Conservation (phyloP, 37 sponge, comb jelly and placozoan genomes). For the Spongilla lacustris region DNA sequence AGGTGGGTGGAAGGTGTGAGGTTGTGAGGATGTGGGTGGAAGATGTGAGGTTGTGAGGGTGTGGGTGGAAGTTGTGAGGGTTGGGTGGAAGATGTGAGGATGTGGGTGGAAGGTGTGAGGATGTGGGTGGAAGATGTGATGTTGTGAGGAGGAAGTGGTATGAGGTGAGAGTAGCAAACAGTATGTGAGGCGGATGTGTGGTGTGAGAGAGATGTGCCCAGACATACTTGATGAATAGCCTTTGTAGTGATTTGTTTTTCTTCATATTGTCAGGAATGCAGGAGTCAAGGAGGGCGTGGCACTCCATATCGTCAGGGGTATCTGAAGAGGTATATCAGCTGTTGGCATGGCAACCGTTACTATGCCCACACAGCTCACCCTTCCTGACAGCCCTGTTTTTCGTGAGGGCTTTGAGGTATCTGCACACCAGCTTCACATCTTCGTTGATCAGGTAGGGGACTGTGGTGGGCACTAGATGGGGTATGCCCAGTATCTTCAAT, state of each 20-base stretch:
- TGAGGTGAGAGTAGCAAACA: background rate
- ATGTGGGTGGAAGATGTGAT: background rate
- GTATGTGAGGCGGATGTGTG: background rate
- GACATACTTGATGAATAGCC: constrained; percentile 81
- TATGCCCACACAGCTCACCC: constrained; percentile 13
- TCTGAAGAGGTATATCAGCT: background rate
- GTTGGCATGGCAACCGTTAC: background rate
- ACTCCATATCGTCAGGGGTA: constrained; percentile 34
- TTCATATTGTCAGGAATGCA: constrained; percentile 75
- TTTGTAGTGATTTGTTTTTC: constrained; percentile 70
- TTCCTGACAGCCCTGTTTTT: constrained; percentile 38
- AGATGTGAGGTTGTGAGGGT: too few species aligned
- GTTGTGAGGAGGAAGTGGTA: background rate
- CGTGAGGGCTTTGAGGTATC: constrained; percentile 79
- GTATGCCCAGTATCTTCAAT: constrained; percentile 59
- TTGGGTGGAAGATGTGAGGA: too few species aligned
- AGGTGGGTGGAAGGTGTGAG: too few species aligned
- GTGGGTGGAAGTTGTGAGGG: background rate
- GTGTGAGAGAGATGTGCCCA: background rate
- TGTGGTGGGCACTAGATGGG: constrained; percentile 26
- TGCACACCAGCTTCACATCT: constrained; percentile 91
- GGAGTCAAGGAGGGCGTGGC: constrained; percentile 55
- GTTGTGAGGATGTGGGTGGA: too few species aligned
- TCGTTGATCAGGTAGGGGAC: constrained; percentile 67
- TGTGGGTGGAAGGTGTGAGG: background rate